Percentiles rank a stretch among this genome's conserved stretches.
These are phyloP conservation scores for Ailuropoda melanoleuca DNA, from an alignment of 2,113 vertebrate genomes.

Conservation along the genomic window DNA sequence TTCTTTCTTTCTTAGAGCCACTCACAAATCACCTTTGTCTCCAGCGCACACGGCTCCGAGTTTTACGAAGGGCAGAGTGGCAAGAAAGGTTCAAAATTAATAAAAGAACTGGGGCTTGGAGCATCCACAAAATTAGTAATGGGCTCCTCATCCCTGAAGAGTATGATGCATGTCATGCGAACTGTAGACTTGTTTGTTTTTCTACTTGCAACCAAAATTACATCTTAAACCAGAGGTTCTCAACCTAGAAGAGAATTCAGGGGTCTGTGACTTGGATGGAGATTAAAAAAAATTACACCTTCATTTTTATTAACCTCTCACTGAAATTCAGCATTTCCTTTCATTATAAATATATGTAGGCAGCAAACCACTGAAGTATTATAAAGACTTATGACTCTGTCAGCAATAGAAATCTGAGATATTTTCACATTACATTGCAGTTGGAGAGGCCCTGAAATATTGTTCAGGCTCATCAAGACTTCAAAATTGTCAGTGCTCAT, in stretches of 20 bases:
- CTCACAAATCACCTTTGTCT: neutral
- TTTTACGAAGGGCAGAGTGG: neutral
- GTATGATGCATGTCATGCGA: neutral
- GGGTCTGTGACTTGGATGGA: neutral
- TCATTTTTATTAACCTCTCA: neutral
- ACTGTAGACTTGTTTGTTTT: neutral
- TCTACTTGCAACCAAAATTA: neutral
- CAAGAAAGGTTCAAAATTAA: neutral
- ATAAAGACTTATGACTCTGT: neutral
- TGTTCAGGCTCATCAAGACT: neutral
- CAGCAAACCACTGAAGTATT: neutral
- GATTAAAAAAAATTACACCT: neutral
- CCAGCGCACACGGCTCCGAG: fast-evolving
- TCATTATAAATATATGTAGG: neutral
- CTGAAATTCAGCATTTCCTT: neutral
- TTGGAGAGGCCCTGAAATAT: neutral
- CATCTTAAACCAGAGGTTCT: neutral
- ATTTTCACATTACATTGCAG: neutral
- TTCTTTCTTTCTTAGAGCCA: neutral
- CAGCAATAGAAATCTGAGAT: neutral
- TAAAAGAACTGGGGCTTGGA: neutral
- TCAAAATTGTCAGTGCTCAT: neutral
- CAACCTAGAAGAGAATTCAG: neutral
- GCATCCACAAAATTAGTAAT: neutral
- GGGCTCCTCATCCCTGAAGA: neutral